Conservation (phyloP, 2,113 vertebrate species). For the Alethe castanea region DNA sequence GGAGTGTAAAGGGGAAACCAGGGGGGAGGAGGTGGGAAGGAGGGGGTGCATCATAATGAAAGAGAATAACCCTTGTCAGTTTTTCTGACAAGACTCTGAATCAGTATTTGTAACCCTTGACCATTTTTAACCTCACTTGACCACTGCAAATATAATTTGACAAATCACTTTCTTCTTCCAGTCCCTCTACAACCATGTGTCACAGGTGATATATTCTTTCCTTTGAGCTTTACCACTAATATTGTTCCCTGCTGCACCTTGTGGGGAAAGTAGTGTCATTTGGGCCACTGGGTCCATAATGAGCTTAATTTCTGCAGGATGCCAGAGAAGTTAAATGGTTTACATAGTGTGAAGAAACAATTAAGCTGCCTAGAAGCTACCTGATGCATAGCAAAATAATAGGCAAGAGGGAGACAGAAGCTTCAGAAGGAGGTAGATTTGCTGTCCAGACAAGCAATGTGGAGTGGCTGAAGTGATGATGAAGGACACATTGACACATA, state of each 20-base stretch:
- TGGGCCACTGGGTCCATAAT: neutral
- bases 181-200: neutral
- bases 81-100: neutral
- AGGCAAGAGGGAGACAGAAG: conserved; percentile 2
- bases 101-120: neutral
- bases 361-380: conserved; percentile 6
- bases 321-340: conserved; percentile 35
- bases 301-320: conserved; percentile 43
- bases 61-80: neutral
- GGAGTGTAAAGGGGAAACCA: neutral
- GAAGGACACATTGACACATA: neutral
- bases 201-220: neutral
- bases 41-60: neutral
- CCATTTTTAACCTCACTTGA: neutral
- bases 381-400: conserved; percentile 9
- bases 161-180: neutral
- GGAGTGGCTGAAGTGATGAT: neutral
- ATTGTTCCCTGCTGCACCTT: neutral
- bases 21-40: fast-evolving
- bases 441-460: neutral
- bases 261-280: conserved; percentile 6
- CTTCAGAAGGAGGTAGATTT: neutral
- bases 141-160: neutral
- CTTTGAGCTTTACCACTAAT: neutral
- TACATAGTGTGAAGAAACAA: conserved; percentile 54